Conservation (phyloP, 2,797 vertebrate species). For the Pipistrellus pipistrellus region DNA sequence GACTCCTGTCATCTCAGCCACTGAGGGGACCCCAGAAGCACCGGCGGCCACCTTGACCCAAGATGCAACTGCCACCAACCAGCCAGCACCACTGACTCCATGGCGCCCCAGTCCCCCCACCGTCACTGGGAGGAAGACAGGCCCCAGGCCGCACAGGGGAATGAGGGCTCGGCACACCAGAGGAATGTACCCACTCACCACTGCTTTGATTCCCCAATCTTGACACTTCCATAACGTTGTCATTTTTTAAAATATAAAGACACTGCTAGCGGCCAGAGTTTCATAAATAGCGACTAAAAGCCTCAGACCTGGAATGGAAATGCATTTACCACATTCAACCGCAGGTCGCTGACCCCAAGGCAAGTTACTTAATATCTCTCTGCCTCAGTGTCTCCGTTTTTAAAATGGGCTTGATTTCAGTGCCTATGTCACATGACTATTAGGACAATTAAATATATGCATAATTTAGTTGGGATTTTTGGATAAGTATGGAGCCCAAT, state of each 20-base stretch:
- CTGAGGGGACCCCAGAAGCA: constrained; percentile 83
- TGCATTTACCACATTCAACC: background rate
- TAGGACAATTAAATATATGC: background rate
- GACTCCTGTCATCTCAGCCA: constrained; percentile 85
- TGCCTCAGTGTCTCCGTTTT: background rate
- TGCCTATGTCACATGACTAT: background rate
- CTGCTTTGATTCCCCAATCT: background rate
- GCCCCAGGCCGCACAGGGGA: constrained; percentile 51
- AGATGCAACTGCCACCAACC: constrained; percentile 80
- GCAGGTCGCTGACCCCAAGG: background rate
- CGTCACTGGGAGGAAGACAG: background rate
- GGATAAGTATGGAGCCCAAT: background rate
- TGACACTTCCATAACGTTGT: background rate
- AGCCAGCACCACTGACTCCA: constrained; percentile 80
- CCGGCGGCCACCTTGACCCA: constrained; percentile 87
- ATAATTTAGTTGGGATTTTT: background rate
- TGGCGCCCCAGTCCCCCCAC: constrained; percentile 65
- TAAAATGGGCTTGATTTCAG: background rate
- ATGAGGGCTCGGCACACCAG: background rate
- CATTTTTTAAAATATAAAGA: background rate
- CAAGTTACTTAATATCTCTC: background rate
- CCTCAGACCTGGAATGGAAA: background rate
- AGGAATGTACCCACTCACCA: background rate
- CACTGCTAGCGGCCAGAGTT: background rate
- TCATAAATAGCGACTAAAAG: constrained; percentile 40